These are phyloP conservation scores for Geococcyx californianus DNA, from an alignment of 2,113 vertebrate genomes.

Conservation along the genomic window DNA sequence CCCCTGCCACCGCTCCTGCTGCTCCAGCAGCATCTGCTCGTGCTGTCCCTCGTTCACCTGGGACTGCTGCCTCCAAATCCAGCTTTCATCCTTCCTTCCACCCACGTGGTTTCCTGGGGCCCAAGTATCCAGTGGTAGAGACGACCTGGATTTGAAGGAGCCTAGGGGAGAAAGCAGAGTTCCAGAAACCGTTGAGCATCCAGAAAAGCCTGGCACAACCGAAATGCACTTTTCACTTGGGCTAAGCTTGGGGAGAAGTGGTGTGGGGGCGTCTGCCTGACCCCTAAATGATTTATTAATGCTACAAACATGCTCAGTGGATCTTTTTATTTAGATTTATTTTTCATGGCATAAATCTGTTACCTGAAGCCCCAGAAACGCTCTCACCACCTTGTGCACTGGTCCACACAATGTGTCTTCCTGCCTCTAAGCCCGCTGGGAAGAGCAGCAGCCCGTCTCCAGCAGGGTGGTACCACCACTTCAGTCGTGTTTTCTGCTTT, in stretches of 20 bases:
- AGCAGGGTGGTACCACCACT: too few species aligned
- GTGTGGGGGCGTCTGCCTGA: neutral
- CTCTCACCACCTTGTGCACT: neutral
- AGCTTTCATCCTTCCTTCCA: neutral
- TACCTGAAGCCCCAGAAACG: neutral
- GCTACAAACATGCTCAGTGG: neutral
- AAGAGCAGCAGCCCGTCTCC: neutral
- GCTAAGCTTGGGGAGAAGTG: neutral
- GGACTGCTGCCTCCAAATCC: neutral
- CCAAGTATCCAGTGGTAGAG: neutral
- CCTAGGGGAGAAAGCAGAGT: neutral
- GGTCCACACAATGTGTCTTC: neutral
- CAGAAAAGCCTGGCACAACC: neutral
- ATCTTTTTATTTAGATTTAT: neutral
- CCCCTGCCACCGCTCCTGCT: neutral
- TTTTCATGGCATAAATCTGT: neutral
- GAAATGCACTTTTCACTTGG: neutral
- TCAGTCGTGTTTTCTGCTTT: neutral
- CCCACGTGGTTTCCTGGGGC: rapidly evolving
- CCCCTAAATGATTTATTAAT: neutral
- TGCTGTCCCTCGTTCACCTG: neutral
- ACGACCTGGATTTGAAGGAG: neutral
- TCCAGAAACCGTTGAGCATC: neutral
- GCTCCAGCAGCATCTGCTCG: neutral
- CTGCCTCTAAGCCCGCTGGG: neutral